Evolutionary conservation across 1,140 invertebrate genomes (phyloP).

Genomic region (Lucilia sericata): DNA sequence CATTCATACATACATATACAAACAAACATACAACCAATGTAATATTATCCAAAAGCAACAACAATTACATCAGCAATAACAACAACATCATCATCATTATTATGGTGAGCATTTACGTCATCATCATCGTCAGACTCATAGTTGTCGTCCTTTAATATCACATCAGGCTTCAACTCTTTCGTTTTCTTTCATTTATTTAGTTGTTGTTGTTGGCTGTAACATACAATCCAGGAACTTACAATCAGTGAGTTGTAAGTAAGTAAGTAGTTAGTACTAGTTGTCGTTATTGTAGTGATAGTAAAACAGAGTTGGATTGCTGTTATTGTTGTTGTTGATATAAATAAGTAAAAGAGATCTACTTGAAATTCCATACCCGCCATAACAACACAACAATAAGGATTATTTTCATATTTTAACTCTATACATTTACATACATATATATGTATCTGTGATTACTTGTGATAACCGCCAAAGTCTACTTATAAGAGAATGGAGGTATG

Average conservation of each 20-base stretch:
- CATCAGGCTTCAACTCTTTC: constrained; percentile 21
- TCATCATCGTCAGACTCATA: constrained; percentile 30
- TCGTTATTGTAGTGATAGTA: not conserved
- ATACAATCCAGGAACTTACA: constrained; percentile 28
- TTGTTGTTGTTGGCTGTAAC: constrained; percentile 21
- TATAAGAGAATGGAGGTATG: too few relatives aligned
- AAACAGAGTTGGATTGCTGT: not conserved
- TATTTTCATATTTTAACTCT: constrained; percentile 35
- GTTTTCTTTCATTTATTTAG: not conserved
- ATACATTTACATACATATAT: too few relatives aligned
- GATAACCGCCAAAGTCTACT: too few relatives aligned
- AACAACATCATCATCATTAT: not conserved
- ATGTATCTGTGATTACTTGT: too few relatives aligned
- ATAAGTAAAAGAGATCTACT: constrained; percentile 32
- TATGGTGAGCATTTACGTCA: not conserved
- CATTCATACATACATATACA: too few relatives aligned
- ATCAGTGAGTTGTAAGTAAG: constrained; percentile 1
- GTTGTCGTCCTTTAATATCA: constrained; percentile 22
- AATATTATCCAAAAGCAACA: constrained; percentile 12
- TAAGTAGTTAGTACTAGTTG: not conserved
- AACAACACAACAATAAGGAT: constrained; percentile 38
- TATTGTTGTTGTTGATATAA: not conserved
- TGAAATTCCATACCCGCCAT: constrained; percentile 36
- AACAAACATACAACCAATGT: not conserved
- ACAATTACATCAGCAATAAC: not conserved